Conservation (phyloP, 2,113 vertebrate genomes). For the Brachyistius frenatus region DNA sequence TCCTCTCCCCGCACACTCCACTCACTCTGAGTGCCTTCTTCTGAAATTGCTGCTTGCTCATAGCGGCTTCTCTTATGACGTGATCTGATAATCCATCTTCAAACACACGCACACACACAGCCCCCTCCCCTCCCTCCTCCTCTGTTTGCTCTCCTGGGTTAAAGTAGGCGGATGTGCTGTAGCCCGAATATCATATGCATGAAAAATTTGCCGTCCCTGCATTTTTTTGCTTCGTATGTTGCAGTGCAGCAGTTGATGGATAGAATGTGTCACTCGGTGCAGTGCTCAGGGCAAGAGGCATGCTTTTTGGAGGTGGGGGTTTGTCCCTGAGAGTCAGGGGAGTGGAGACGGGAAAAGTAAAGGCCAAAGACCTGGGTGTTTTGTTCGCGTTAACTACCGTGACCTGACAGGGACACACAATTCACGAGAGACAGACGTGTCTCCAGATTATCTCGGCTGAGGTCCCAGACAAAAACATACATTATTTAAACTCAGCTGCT, state of each 20-base stretch:
- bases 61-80: constrained; percentile 60
- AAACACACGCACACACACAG: constrained; percentile 18
- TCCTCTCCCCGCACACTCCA: constrained; percentile 40
- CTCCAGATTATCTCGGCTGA: constrained; percentile 22
- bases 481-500: constrained; percentile 38
- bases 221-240: constrained; percentile 65
- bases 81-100: constrained; percentile 77
- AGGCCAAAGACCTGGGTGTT: constrained; percentile 50
- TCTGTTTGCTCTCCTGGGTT: constrained; percentile 46
- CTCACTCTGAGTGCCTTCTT: constrained; percentile 52
- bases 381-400: constrained; percentile 57
- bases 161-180: constrained; percentile 58
- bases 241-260: constrained; percentile 66
- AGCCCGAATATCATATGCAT: constrained; percentile 72
- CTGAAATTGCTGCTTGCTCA: constrained; percentile 58
- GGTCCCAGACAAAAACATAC: constrained; percentile 13
- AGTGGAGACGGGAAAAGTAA: constrained; percentile 51
- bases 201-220: constrained; percentile 72
- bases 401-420: constrained; percentile 50
- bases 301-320: constrained; percentile 31
- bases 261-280: constrained; percentile 70
- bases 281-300: constrained; percentile 63
- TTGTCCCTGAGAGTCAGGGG: constrained; percentile 57
- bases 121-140: background rate
- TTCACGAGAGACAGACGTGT: constrained; percentile 15